Percentiles rank a stretch among this genome's conserved stretches.
phyloP scores from a whole-genome alignment of 2,888 invertebrate species.

The Odontocolon sp. region DNA sequence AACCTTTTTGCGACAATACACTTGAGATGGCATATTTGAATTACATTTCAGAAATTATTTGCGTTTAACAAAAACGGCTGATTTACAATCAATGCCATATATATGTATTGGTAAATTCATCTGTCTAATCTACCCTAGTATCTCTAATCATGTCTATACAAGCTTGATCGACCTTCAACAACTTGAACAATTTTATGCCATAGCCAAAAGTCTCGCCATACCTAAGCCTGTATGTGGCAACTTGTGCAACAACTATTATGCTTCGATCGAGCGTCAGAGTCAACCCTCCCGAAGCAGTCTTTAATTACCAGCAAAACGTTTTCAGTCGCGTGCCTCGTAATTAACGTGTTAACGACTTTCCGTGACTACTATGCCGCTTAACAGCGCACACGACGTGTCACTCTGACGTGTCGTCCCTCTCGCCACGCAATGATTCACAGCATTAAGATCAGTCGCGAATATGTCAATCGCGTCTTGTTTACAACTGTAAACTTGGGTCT shows the following conservation, averaged over 20 bases:
- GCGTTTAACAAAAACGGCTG: no score
- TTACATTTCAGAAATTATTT: no score
- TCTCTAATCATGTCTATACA: not conserved
- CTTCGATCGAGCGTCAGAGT: not conserved
- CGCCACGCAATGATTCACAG: not conserved
- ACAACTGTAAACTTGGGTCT: no score
- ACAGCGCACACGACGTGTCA: constrained; percentile 40
- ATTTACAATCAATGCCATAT: no score
- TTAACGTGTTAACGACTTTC: constrained; percentile 67
- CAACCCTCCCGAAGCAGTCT: constrained; percentile 38
- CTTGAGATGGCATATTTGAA: no score
- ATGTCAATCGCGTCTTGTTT: no score
- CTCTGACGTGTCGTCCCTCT: constrained; percentile 3
- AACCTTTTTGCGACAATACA: no score
- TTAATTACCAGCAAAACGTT: constrained; percentile 67
- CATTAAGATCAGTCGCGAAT: no score
- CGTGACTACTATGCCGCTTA: constrained; percentile 23
- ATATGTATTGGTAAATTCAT: no score
- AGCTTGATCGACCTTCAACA: constrained; percentile 3
- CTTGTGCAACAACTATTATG: not conserved
- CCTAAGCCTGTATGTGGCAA: not conserved
- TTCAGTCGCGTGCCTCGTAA: constrained; percentile 61
- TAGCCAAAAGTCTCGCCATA: not conserved
- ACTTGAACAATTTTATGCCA: not conserved
- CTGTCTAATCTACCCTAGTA: not conserved